Conservation (phyloP, 2,797 vertebrate genomes). For the Clarias laeviceps region DNA sequence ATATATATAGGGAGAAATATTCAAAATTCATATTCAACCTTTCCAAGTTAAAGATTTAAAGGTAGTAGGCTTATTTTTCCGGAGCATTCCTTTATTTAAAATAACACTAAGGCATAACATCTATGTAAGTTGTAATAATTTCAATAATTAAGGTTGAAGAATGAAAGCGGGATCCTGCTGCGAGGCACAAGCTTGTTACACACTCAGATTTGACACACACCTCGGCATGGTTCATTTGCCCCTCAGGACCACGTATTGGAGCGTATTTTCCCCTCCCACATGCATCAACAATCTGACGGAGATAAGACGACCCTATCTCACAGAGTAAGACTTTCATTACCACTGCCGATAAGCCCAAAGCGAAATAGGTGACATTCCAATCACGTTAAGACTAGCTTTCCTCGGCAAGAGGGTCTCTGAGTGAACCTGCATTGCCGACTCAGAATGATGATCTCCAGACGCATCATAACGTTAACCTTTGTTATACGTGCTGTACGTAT, state of each 20-base stretch:
- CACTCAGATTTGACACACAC: not conserved
- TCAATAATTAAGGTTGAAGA: not conserved
- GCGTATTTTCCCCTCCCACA: conserved; percentile 27
- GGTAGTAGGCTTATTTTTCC: not conserved
- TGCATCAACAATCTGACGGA: conserved; percentile 29
- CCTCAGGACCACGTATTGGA: conserved; percentile 20
- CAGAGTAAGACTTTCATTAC: conserved; percentile 76
- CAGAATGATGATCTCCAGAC: conserved; percentile 36
- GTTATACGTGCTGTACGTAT: no score
- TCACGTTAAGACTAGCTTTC: conserved; percentile 66
- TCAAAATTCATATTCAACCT: not conserved
- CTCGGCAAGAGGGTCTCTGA: conserved; percentile 31
- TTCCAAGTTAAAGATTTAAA: not conserved
- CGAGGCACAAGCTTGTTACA: not conserved
- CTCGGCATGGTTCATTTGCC: not conserved
- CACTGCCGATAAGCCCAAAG: conserved; percentile 69
- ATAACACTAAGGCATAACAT: not conserved
- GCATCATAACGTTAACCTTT: conserved; percentile 3
- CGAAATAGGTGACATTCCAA: conserved; percentile 74
- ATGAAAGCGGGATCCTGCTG: not conserved
- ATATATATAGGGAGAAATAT: not conserved
- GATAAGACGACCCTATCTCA: conserved; percentile 63
- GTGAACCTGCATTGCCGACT: conserved; percentile 45
- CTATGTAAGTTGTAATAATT: not conserved
- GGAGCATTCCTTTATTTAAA: not conserved